Evolutionary conservation across 2,113 vertebrate genomes (phyloP), one percentile per base, ranked within the genome.

Genomic region (Centropristis striata): DNA sequence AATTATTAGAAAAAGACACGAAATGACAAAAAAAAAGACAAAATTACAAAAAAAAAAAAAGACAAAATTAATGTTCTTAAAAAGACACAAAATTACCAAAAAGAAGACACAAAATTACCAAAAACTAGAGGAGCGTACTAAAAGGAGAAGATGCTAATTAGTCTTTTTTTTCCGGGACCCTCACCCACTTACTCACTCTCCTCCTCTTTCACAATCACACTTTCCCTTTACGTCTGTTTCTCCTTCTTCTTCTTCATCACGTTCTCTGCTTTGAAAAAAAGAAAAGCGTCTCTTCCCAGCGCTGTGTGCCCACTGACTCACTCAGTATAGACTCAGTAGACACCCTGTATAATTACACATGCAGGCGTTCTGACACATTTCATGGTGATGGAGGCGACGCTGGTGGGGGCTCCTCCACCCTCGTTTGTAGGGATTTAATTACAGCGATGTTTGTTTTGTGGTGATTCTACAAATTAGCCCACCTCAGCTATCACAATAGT

Each of bases 281-380:
- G 37, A 71, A 83, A 75, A 80, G 53, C 21, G 64, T 15, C 53
- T 27, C 18, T 81, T 74, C 71, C 54, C 37, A 39, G 0, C 18
- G 37, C 46, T 55, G 54, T 21, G 51, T 51, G 63, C 72, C 70
- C 59, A 77, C 79, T 83, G 72, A 77, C 73, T 80, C 86, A 86
- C 84, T 65, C 76, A 57, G 84, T 63, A 53, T n/a, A n/a, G n/a
- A n/a, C n/a, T n/a, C n/a, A n/a, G n/a, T n/a, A n/a, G n/a, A n/a
- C n/a, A n/a, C 77, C 73, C 75, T 87, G 83, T 85, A 51, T 90
- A 87, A 90, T 91, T 90, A 90, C 84, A 80, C 78, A 87, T 64
- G 76, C 58, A 63, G 75, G 23, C 55, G 2, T 78, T 87, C 74
- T 90, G 89, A 85, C 86, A 92, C 87, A 83, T 85, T 77, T 86